These are phyloP conservation scores for Acronicta alni DNA, from an alignment of 2,888 invertebrate genomes.

Conservation along the genomic window DNA sequence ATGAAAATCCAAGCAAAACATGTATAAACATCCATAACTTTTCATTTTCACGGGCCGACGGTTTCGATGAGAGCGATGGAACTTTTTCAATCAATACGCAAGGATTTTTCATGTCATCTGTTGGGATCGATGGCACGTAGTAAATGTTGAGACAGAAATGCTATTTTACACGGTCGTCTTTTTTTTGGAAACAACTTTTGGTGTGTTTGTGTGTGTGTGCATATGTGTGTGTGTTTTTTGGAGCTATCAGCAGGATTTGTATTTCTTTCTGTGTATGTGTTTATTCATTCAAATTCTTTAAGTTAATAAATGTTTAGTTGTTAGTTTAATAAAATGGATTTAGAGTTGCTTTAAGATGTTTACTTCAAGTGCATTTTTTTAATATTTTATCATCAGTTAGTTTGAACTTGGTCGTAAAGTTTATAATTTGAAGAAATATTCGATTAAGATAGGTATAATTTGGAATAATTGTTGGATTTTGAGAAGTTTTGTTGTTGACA, in stretches of 20 bases:
- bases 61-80: constrained; percentile 13
- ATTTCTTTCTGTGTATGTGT: background rate
- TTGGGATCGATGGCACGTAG: constrained; percentile 26
- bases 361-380: no score
- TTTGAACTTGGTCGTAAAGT: no score
- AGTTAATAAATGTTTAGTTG: no score
- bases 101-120: constrained; percentile 40
- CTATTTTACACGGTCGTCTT: constrained; percentile 8
- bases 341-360: no score
- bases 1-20: constrained; percentile 8
- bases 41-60: constrained; percentile 41
- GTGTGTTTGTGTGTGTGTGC: background rate
- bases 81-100: constrained; percentile 46
- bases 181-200: constrained; percentile 1
- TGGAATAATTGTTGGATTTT: no score
- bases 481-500: no score
- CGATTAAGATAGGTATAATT: no score
- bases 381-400: no score
- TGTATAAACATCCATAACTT: constrained; percentile 44
- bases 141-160: constrained; percentile 24
- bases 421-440: no score
- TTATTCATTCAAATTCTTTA: no score
- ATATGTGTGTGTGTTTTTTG: constrained; percentile 4
- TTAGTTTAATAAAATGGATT: no score
- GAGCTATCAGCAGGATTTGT: background rate